Percentiles rank a stretch among this genome's conserved stretches.
phyloP scores from a whole-genome alignment of 2,113 vertebrate genomes.

The Puffinus mauretanicus region DNA sequence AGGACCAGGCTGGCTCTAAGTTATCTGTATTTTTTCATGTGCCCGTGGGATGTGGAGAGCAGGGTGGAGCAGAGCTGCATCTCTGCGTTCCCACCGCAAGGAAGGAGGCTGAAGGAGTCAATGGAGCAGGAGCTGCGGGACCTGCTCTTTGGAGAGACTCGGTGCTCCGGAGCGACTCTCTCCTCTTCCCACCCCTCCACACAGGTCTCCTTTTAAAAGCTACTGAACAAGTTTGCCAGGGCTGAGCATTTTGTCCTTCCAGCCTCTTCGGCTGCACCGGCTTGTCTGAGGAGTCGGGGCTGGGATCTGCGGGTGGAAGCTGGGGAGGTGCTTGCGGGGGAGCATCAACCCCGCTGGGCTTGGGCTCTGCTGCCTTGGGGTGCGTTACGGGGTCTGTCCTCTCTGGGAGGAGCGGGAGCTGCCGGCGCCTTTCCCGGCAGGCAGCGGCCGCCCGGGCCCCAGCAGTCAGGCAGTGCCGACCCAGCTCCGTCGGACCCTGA shows the following conservation, averaged over 20 bases:
- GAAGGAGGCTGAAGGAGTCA: background rate
- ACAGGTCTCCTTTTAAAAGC: constrained; percentile 13
- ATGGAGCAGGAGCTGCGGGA: background rate
- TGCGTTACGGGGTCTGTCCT: background rate
- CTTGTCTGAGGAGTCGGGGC: background rate
- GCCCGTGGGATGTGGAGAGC: background rate
- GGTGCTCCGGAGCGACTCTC: background rate
- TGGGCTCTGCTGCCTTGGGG: background rate
- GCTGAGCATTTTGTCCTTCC: constrained; percentile 6
- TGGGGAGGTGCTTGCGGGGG: background rate
- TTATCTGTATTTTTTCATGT: background rate
- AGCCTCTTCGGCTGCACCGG: background rate
- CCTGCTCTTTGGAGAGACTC: background rate
- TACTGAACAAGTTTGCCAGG: constrained; percentile 43
- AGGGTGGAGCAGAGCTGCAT: background rate
- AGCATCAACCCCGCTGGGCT: background rate
- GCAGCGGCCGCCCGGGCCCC: background rate
- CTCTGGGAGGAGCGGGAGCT: background rate
- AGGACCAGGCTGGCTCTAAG: background rate
- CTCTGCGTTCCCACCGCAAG: background rate
- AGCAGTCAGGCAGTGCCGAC: background rate
- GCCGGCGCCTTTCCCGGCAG: rapidly evolving
- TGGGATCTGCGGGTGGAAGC: background rate
- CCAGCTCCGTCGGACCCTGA: background rate
- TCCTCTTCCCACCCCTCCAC: background rate